phyloP scores from a whole-genome alignment of 2,113 vertebrate genomes.

The Rhegmatorhina hoffmannsi region DNA sequence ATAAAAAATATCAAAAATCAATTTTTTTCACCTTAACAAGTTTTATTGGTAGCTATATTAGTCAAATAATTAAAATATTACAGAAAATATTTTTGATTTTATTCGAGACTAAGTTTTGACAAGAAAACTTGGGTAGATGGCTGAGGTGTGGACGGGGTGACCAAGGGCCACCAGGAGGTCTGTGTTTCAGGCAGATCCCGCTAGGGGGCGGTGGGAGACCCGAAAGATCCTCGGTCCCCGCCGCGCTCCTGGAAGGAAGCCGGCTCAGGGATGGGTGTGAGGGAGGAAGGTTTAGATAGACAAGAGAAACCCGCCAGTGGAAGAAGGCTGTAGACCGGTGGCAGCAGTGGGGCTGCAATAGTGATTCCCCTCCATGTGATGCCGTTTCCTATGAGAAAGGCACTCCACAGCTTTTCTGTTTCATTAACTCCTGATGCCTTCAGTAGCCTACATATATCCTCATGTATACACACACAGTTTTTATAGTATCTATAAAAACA shows the following conservation, averaged over 20 bases:
- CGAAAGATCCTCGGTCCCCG: neutral
- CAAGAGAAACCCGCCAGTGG: rapidly evolving
- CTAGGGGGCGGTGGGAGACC: neutral
- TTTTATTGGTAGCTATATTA: too few species aligned
- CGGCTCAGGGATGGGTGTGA: neutral
- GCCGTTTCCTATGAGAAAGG: rapidly evolving
- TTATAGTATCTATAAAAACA: neutral
- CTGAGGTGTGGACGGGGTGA: neutral
- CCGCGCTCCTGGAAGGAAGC: neutral
- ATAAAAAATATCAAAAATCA: rapidly evolving
- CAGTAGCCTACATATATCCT: neutral
- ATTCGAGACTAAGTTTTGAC: neutral
- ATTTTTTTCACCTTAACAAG: neutral
- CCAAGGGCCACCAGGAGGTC: neutral
- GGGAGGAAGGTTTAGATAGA: rapidly evolving
- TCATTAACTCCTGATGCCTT: neutral
- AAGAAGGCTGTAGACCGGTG: rapidly evolving
- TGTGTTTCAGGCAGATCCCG: neutral
- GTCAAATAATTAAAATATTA: neutral
- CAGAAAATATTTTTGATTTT: neutral
- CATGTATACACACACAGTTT: neutral
- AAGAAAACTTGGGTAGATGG: neutral
- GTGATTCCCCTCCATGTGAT: rapidly evolving
- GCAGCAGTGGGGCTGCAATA: neutral
- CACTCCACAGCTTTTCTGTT: rapidly evolving